phyloP scores from a whole-genome alignment of 2,797 vertebrate species.

The Chiroxiphia lanceolata region DNA sequence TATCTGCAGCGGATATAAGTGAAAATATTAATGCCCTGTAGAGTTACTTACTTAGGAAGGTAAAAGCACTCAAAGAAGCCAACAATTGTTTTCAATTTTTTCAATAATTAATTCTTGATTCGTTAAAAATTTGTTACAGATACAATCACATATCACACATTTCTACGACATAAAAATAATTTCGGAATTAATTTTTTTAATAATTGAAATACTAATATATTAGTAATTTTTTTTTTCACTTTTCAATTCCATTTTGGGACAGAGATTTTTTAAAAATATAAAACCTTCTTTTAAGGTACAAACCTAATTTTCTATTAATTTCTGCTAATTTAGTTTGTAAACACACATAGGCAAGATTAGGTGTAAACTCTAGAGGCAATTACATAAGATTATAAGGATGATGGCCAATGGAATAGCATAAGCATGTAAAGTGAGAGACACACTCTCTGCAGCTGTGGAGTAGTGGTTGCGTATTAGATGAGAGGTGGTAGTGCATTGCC shows the following conservation, averaged over 20 bases:
- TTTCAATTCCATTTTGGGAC: background rate
- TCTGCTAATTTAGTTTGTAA: background rate
- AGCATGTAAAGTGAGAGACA: background rate
- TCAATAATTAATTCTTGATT: background rate
- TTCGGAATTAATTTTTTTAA: background rate
- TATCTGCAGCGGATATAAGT: background rate
- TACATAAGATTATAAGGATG: background rate
- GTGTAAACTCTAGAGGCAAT: background rate
- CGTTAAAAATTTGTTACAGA: background rate
- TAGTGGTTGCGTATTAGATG: background rate
- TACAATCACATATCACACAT: background rate
- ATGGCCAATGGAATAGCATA: fast-evolving
- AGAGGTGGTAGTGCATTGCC: background rate
- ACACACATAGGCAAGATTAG: background rate
- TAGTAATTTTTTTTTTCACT: background rate
- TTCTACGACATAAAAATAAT: background rate
- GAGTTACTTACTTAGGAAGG: background rate
- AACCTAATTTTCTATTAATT: background rate
- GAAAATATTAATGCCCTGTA: background rate
- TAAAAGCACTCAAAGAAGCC: background rate
- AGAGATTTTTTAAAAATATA: background rate
- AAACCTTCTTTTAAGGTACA: background rate
- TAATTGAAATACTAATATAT: background rate
- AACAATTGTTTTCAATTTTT: background rate
- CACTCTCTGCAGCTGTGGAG: background rate